Evolutionary conservation across 2,797 vertebrate species (phyloP).

Genomic region (Siniperca undulata): DNA sequence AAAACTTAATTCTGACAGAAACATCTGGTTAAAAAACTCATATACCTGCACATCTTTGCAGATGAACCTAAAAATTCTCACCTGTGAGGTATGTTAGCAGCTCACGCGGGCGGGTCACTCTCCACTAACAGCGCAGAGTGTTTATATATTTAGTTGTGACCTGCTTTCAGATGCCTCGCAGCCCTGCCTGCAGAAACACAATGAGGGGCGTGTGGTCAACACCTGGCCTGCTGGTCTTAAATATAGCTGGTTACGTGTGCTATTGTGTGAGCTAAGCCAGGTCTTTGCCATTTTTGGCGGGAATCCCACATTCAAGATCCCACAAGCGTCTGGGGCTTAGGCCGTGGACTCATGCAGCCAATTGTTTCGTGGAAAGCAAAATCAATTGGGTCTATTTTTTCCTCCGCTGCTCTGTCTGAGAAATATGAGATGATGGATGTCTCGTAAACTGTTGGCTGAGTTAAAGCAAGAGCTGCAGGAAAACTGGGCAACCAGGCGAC

Average conservation of each 20-base stretch:
- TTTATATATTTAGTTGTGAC: constrained; percentile 89
- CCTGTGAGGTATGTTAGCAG: constrained; percentile 48
- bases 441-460: constrained; percentile 19
- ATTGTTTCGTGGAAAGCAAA: constrained; percentile 53
- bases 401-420: background rate
- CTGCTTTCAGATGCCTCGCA: constrained; percentile 74
- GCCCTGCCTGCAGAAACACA: constrained; percentile 12
- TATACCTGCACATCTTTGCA: background rate
- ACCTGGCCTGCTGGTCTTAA: constrained; percentile 54
- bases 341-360: constrained; percentile 2
- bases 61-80: constrained; percentile 38
- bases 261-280: constrained; percentile 70
- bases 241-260: constrained; percentile 52
- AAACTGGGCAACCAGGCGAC: background rate
- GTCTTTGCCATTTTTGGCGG: constrained; percentile 61
- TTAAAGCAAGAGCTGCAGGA: background rate
- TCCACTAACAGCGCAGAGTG: constrained; percentile 35
- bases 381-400: constrained; percentile 59
- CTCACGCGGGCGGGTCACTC: constrained; percentile 15
- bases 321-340: constrained; percentile 49
- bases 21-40: background rate
- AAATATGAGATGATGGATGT: constrained; percentile 44
- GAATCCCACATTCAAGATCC: constrained; percentile 51
- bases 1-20: background rate
- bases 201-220: constrained; percentile 21